phyloP scores from a whole-genome alignment of 2,888 invertebrate species.

The Sphaerophoria rueppellii region DNA sequence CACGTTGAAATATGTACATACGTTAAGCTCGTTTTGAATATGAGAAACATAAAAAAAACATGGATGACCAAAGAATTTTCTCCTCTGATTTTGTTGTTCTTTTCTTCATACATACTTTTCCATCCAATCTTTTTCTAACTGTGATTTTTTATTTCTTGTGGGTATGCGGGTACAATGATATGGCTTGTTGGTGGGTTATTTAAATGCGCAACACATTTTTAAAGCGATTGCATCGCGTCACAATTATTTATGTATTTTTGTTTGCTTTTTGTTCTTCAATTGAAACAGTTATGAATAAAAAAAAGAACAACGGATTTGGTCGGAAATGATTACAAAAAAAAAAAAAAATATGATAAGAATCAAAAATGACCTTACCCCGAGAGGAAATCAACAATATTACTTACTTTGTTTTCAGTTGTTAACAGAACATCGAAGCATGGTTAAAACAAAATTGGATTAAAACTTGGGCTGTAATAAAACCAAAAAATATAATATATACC shows the following conservation, averaged over 20 bases:
- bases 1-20: slow-evolving; percentile 8
- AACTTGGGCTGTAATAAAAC: neutral
- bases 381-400: slow-evolving; percentile 34
- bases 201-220: slow-evolving; percentile 59
- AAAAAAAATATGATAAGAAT: slow-evolving; percentile 2
- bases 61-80: slow-evolving; percentile 10
- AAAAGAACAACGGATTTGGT: neutral
- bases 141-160: slow-evolving; percentile 20
- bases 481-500: neutral
- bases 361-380: slow-evolving; percentile 11
- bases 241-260: neutral
- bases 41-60: neutral
- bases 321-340: neutral
- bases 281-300: neutral
- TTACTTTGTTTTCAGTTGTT: neutral
- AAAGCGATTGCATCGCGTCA: slow-evolving; percentile 31
- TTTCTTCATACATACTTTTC: slow-evolving; percentile 1
- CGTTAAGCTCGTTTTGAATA: slow-evolving; percentile 8
- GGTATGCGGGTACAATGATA: slow-evolving; percentile 12
- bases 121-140: neutral
- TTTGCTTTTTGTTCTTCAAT: too few relatives aligned
- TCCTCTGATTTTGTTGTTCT: slow-evolving; percentile 20
- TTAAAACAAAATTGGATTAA: neutral
- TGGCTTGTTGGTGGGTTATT: slow-evolving; percentile 16
- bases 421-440: neutral